Percentiles rank a stretch among this genome's conserved stretches.
Evolutionary conservation across 2,888 invertebrate genomes (phyloP).

Genomic region (Cerastis rubricosa): DNA sequence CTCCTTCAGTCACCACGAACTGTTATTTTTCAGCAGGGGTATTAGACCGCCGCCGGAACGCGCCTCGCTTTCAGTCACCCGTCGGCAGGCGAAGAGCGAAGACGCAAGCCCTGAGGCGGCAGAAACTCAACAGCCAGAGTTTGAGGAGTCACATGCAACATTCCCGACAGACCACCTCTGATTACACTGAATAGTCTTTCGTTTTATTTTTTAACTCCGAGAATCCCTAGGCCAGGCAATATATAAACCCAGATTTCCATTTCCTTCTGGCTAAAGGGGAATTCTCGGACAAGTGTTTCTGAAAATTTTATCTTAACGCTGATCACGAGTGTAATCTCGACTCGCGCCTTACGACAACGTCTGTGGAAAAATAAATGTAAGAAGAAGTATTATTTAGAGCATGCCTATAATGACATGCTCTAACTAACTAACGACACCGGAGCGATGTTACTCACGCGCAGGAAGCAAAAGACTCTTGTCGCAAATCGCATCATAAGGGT

Average conservation of each 20-base stretch:
- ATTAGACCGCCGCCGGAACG: conserved; percentile 72
- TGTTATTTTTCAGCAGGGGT: conserved; percentile 49
- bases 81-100: conserved; percentile 75
- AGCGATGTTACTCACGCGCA: not conserved
- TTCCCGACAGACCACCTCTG: conserved; percentile 63
- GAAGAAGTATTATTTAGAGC: not conserved
- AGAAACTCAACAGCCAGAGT: conserved; percentile 81
- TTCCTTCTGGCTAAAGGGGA: not conserved
- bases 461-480: not conserved
- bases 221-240: not conserved
- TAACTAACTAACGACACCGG: not conserved
- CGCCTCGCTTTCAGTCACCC: conserved; percentile 69
- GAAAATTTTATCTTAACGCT: not conserved
- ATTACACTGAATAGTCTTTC: conserved; percentile 37
- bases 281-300: not conserved
- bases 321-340: not conserved
- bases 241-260: not conserved
- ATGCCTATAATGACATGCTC: not conserved
- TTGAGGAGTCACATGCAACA: conserved; percentile 79
- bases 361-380: no score
- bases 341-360: no score
- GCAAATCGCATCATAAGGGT: not conserved
- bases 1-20: no score
- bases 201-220: not conserved
- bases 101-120: conserved; percentile 77